Percentiles rank a stretch among this genome's conserved stretches.
Conservation (phyloP, 2,797 vertebrate species). For the Lepilemur septentrionalis region DNA sequence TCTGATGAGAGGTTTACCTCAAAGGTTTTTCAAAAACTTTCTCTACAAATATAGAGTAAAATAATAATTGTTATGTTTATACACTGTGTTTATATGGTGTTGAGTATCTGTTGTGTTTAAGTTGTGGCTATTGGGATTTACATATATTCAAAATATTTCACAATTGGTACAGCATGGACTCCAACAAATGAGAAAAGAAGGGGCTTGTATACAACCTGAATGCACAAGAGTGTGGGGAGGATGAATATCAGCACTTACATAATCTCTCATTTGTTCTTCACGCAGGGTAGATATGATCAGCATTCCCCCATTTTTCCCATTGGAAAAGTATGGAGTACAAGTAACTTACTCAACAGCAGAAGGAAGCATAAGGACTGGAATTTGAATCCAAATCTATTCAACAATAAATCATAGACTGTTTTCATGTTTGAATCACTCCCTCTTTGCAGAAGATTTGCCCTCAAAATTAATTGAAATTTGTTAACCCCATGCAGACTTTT, state of each 20-base stretch:
- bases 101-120: neutral
- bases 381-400: neutral
- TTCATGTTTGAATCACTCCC: neutral
- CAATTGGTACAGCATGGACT: neutral
- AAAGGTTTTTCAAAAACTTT: neutral
- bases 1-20: neutral
- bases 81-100: neutral
- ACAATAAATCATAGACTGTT: neutral
- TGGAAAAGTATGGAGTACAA: neutral
- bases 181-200: neutral
- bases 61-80: neutral
- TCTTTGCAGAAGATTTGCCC: neutral
- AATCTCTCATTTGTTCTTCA: neutral
- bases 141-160: neutral
- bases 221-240: neutral
- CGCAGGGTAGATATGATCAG: neutral
- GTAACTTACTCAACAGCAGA: neutral
- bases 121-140: neutral
- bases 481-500: neutral
- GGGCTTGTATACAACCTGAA: neutral
- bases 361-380: neutral
- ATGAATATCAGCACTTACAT: neutral
- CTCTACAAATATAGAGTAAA: neutral
- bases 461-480: neutral
- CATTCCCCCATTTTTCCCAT: neutral